Base-by-base conservation (phyloP, 2,797 vertebrate genomes). In the Varecia variegata region DNA sequence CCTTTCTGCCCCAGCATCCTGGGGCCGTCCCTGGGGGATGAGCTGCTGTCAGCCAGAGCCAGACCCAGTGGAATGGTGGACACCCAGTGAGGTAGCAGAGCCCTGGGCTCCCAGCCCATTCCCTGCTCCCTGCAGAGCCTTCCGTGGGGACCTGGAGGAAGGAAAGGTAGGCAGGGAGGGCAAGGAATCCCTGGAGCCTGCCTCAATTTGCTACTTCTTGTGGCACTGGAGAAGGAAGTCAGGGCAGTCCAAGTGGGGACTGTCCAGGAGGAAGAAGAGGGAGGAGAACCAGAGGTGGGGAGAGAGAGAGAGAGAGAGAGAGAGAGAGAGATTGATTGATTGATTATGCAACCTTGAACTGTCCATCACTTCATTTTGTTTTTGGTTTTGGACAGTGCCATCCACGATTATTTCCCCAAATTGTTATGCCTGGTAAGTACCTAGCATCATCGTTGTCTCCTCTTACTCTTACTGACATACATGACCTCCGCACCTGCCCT, bases 341-440 rank as follows among this genome's bases (percentile, higher is more conserved):
- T n/a, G 23, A 25, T 43, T 20, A 21, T 9, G 1, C 40, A 65
- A 15, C 10, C 2, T 4, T 47, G 15, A 67, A 54, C 80, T 81
- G 35, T 60, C 35, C 35, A 15, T 32, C 32, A 73, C 23, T 76
- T 65, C 9, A 71, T 50, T 90, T 65, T 58, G 9, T 65, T 92
- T 95, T 96, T 81, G 25, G 3, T 77, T 93, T 94, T 73, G 73
- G 21, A 96, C 95, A 97, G 97, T 25, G 60, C 68, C 15, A 9
- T 97, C 60, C 60, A 0, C 14, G 11, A 95, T 3, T 45, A 3
- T 27, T 97, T 97, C 74, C 97, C 97, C 21, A 90, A 54, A n/a
- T 74, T 97, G 54, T 25, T 88, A 27, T 4, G 71, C 30, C 86
- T 97, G 94, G 97, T 97, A 94, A 97, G 96, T 96, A n/a, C 23